phyloP scores from a whole-genome alignment of 2,797 vertebrate genomes.

The Acestrorhynchus altus region DNA sequence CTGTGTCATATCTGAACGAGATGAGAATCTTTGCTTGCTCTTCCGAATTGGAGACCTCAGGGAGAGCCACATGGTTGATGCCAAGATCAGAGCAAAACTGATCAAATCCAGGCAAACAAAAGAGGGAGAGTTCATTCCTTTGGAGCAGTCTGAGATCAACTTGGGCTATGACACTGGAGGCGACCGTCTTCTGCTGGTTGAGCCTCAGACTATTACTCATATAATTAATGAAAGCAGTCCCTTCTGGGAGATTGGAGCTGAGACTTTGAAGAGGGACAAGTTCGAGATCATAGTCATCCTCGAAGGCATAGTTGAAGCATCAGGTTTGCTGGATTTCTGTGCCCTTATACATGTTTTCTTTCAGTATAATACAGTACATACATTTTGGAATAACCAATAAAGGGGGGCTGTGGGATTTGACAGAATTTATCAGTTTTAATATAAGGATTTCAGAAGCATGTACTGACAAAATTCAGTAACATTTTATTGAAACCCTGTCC shows the following conservation, averaged over 20 bases:
- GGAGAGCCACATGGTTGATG: constrained; percentile 87
- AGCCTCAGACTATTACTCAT: constrained; percentile 85
- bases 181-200: constrained; percentile 85
- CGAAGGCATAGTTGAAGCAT: constrained; percentile 86
- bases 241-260: constrained; percentile 81
- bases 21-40: constrained; percentile 80
- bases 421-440: background rate
- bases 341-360: background rate
- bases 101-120: constrained; percentile 85
- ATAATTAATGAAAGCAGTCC: constrained; percentile 79
- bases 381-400: background rate
- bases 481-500: too few species aligned
- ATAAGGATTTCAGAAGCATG: too few species aligned
- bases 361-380: background rate
- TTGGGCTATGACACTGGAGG: constrained; percentile 83
- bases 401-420: background rate
- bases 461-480: too few species aligned
- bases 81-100: constrained; percentile 85
- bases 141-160: constrained; percentile 86
- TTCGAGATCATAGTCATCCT: constrained; percentile 86
- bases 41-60: constrained; percentile 85
- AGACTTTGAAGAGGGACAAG: constrained; percentile 74
- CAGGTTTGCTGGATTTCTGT: constrained; percentile 65
- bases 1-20: constrained; percentile 80
- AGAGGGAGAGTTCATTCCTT: constrained; percentile 85